phyloP scores from a whole-genome alignment of 2,113 vertebrate genomes.

The Larimichthys crocea region DNA sequence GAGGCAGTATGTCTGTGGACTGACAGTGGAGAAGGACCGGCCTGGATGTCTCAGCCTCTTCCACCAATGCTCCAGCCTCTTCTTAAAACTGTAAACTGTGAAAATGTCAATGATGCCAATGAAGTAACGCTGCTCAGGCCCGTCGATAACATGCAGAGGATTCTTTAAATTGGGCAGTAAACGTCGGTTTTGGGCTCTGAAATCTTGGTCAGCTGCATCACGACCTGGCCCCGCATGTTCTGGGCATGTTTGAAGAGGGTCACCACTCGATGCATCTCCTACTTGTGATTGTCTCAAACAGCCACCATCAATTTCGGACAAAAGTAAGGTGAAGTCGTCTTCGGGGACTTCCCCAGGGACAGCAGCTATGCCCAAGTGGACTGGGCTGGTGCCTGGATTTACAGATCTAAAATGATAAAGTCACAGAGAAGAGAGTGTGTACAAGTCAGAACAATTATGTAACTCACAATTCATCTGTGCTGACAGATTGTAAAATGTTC shows the following conservation, averaged over 20 bases:
- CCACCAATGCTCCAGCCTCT: constrained; percentile 89
- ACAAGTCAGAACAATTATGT: constrained; percentile 2
- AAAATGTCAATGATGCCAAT: constrained; percentile 92
- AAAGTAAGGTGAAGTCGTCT: constrained; percentile 61
- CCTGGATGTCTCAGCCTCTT: constrained; percentile 87
- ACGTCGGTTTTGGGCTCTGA: constrained; percentile 85
- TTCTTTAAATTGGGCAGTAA: constrained; percentile 87
- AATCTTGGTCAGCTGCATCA: constrained; percentile 61
- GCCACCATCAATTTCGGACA: constrained; percentile 50
- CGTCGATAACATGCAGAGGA: constrained; percentile 89
- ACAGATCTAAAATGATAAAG: constrained; percentile 77
- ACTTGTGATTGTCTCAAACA: constrained; percentile 13
- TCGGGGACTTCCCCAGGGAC: constrained; percentile 78
- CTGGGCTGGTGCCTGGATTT: constrained; percentile 61
- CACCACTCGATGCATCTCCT: constrained; percentile 6
- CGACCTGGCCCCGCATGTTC: constrained; percentile 1
- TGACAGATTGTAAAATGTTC: too few species aligned
- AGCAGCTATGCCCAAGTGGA: constrained; percentile 20
- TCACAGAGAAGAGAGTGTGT: background rate
- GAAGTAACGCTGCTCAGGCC: constrained; percentile 89
- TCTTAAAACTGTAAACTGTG: constrained; percentile 89
- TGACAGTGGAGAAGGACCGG: constrained; percentile 89
- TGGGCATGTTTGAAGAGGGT: background rate
- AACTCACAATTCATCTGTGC: too few species aligned
- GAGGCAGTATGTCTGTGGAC: constrained; percentile 84